Conservation (phyloP, 2,888 invertebrate genomes). For the Folsomia manolachei region DNA sequence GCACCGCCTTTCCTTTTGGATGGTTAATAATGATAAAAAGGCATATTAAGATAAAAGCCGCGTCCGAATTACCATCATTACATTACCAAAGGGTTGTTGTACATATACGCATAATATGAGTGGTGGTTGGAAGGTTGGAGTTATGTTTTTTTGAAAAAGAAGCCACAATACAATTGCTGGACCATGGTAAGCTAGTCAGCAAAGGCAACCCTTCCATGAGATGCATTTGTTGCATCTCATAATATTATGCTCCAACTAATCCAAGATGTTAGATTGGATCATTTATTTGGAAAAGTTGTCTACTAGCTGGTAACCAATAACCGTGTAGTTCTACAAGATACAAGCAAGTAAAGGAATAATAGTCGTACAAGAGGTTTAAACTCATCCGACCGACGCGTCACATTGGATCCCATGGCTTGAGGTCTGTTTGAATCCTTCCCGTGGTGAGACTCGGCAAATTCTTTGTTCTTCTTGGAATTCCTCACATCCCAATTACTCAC, state of each 20-base stretch:
- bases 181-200: neutral
- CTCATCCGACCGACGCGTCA: neutral
- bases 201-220: no score
- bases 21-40: slow-evolving; percentile 7
- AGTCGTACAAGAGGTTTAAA: neutral
- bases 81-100: neutral
- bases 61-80: neutral
- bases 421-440: neutral
- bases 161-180: neutral
- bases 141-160: neutral
- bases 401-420: neutral
- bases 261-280: neutral
- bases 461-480: slow-evolving; percentile 33
- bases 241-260: neutral
- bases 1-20: slow-evolving; percentile 2
- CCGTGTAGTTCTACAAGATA: neutral
- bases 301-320: no score
- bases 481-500: slow-evolving; percentile 19
- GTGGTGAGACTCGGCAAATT: slow-evolving; percentile 13
- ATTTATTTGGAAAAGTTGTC: neutral
- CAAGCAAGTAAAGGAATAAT: no score
- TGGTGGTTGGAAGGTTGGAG: neutral
- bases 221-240: neutral
- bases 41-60: slow-evolving; percentile 8
- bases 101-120: neutral